Percentiles rank a stretch among this genome's conserved stretches.
phyloP scores from a whole-genome alignment of 2,113 vertebrate genomes.

The Triplophysa siluroides region DNA sequence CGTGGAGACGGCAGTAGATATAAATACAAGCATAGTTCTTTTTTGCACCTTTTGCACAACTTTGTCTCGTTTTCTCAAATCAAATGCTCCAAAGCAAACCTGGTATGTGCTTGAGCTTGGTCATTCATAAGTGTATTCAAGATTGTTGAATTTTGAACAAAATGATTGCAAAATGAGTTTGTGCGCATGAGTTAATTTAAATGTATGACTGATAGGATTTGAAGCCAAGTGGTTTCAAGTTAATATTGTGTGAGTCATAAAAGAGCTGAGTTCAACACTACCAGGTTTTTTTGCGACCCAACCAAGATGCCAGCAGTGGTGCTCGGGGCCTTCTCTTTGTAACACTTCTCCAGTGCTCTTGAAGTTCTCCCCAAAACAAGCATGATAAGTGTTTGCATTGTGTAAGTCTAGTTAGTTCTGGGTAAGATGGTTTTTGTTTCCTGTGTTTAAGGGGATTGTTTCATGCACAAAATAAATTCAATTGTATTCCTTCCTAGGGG shows the following conservation, averaged over 20 bases:
- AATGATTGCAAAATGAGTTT: not conserved
- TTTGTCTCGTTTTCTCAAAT: too few relatives aligned
- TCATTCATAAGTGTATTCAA: not conserved
- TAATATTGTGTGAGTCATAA: not conserved
- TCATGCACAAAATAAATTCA: not conserved
- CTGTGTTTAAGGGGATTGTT: conserved; percentile 75
- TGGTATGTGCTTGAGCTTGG: conserved; percentile 52
- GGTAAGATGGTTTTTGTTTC: conserved; percentile 96
- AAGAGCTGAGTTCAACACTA: conserved; percentile 38
- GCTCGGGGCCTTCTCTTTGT: conserved; percentile 85
- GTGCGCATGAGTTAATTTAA: not conserved
- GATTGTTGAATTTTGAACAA: too few relatives aligned
- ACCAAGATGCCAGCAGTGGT: conserved; percentile 88
- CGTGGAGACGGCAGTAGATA: conserved; percentile 34
- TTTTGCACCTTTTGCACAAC: not conserved
- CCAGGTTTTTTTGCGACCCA: conserved; percentile 39
- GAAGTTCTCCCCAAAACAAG: conserved; percentile 87
- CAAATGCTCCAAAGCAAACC: conserved; percentile 23
- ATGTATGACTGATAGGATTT: not conserved
- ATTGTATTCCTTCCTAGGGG: conserved; percentile 13
- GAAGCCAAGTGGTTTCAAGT: conserved; percentile 17
- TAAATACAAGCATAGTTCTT: not conserved
- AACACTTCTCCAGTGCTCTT: conserved; percentile 81
- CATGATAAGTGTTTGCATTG: conserved; percentile 94
- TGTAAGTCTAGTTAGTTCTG: conserved; percentile 82